Conservation (phyloP, 2,888 invertebrate genomes). For the Cosmorhoe ocellata region DNA sequence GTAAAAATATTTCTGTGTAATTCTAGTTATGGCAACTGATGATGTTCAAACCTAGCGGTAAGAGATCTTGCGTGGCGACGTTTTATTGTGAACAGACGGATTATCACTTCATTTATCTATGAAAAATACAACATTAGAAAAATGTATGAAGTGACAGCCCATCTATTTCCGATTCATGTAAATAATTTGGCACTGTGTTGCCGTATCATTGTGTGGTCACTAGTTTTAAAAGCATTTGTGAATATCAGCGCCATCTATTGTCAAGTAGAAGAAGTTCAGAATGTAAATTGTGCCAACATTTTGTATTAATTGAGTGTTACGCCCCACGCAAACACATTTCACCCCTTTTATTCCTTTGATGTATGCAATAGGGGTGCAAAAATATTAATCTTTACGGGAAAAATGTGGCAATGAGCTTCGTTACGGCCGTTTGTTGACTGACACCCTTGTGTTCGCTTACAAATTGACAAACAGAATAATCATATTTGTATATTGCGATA, state of each 20-base stretch:
- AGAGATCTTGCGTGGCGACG: slow-evolving; percentile 60
- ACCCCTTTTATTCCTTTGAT: slow-evolving; percentile 80
- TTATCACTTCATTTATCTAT: slow-evolving; percentile 31
- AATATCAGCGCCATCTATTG: slow-evolving; percentile 74
- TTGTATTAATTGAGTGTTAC: slow-evolving; percentile 77
- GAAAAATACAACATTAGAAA: slow-evolving; percentile 21
- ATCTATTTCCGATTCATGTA: slow-evolving; percentile 9
- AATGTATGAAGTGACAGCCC: background rate
- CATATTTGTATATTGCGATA: slow-evolving; percentile 61
- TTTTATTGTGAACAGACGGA: slow-evolving; percentile 27
- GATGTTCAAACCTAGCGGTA: slow-evolving; percentile 78
- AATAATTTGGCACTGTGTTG: slow-evolving; percentile 28
- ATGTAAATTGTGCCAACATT: slow-evolving; percentile 79
- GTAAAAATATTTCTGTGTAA: slow-evolving; percentile 26
- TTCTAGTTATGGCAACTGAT: slow-evolving; percentile 68
- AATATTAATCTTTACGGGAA: slow-evolving; percentile 73
- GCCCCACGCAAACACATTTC: slow-evolving; percentile 65
- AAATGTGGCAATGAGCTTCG: slow-evolving; percentile 73
- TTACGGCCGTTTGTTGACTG: slow-evolving; percentile 72
- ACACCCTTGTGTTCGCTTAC: slow-evolving; percentile 58
- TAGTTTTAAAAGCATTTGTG: slow-evolving; percentile 50
- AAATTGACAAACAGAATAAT: slow-evolving; percentile 70
- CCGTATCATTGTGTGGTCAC: slow-evolving; percentile 59
- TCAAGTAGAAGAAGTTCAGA: slow-evolving; percentile 62
- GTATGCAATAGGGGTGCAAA: slow-evolving; percentile 74